These are phyloP conservation scores for Laticauda colubrina DNA, from an alignment of 2,113 vertebrate genomes.

Conservation along the genomic window DNA sequence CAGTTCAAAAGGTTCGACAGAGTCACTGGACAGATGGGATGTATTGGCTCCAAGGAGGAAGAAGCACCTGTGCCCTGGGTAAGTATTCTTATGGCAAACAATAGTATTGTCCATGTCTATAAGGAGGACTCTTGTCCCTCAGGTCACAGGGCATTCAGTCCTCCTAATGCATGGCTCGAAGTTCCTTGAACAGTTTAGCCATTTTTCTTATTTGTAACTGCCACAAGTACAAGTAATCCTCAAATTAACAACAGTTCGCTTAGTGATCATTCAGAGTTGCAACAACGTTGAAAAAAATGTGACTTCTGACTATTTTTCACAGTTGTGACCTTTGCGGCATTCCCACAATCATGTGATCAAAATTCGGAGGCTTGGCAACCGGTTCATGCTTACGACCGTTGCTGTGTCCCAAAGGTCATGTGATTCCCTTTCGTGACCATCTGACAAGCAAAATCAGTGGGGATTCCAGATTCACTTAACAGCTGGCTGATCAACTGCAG, in stretches of 20 bases:
- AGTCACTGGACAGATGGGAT: constrained; percentile 37
- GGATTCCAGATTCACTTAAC: not conserved
- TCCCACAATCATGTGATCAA: not conserved
- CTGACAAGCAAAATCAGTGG: not conserved
- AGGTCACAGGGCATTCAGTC: not conserved
- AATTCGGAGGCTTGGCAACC: not conserved
- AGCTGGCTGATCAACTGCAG: not conserved
- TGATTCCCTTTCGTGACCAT: too few relatives aligned
- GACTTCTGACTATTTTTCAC: not conserved
- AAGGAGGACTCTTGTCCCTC: not conserved
- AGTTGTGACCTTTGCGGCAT: not conserved
- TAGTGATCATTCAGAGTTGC: not conserved
- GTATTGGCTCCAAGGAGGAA: constrained; percentile 17
- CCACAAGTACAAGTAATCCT: not conserved
- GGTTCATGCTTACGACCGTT: not conserved
- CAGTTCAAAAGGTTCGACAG: constrained; percentile 26
- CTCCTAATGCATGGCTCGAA: not conserved
- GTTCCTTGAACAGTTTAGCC: not conserved
- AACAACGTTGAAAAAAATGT: not conserved
- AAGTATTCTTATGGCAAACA: constrained; percentile 20
- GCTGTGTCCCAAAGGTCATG: not conserved
- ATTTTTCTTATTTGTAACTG: not conserved
- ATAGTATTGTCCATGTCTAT: not conserved
- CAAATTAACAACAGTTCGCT: not conserved
- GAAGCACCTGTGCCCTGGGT: constrained; percentile 49